Base-by-base conservation (phyloP, 2,113 vertebrate genomes). In the Epinephelus fuscoguttatus region DNA sequence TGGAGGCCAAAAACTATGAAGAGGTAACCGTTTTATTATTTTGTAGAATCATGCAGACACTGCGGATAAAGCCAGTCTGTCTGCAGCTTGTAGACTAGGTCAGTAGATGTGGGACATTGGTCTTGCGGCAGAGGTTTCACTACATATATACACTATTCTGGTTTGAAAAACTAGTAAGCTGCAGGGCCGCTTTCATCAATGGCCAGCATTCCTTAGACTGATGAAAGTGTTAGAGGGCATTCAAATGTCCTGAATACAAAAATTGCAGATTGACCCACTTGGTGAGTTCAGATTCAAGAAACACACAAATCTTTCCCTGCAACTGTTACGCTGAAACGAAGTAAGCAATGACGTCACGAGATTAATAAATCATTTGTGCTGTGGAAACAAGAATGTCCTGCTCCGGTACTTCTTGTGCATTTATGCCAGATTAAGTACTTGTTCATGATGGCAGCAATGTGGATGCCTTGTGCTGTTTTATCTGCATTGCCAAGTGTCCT, bases 1-100 rank as follows among this genome's bases (percentile, higher is more conserved):
- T 99, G 74, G 98, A 99, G 93, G 98, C 98, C 57, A 99, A 99
- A 95, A 99, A 99, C 95, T 99, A 99, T 0, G 98, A 99, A 94
- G 98, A 99, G 96, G 98, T 99, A 93, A 77, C 94, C 93, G 7
- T 56, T 8, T 49, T 52, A 37, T 52, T 68, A 2, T 40, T 60
- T 60, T 62, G 9, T 45, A 11, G 6, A 14, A 33, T 27, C 11
- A 63, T 10, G 7, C 4, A 18, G 0, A 40, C 47, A 1, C 12
- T 47, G 68, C 15, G 37, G 45, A 53, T 42, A 11, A n/a, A 25
- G 12, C 18, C 18, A 14, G 17, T 42, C 47, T 52, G 19, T 59
- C 14, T 75, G 18, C 30, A 47, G 33, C 6, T 42, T 23, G 17
- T 15, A 71, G 12, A 64, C 33, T 7, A 23, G 33, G 30, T 70